Percentiles rank a stretch among this genome's conserved stretches.
These are phyloP conservation scores for Microchirus variegatus DNA, from an alignment of 2,797 vertebrate genomes.

Conservation along the genomic window DNA sequence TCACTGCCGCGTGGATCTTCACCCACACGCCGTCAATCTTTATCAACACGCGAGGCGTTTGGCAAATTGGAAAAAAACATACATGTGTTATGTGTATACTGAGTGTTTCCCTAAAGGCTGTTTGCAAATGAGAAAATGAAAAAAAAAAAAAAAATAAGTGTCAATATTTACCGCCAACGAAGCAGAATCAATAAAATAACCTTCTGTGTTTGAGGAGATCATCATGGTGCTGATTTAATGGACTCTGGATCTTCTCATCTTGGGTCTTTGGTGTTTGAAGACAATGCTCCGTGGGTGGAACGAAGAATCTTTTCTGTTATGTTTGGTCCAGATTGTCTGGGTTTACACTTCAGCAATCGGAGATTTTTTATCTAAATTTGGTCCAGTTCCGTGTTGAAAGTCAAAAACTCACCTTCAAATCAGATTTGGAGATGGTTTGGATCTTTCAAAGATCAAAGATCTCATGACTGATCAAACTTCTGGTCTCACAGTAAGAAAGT, in stretches of 20 bases:
- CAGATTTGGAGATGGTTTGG: no score
- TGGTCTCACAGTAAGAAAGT: no score
- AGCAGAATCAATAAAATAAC: neutral
- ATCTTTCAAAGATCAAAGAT: no score
- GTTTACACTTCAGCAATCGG: conserved; percentile 17
- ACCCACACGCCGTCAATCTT: conserved; percentile 37
- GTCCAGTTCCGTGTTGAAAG: no score
- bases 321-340: conserved; percentile 24
- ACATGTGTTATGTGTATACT: conserved; percentile 1
- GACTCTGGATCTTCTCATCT: conserved; percentile 36
- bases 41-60: conserved; percentile 36
- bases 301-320: no score
- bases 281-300: no score
- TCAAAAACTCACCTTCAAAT: no score
- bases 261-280: conserved; percentile 55
- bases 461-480: no score
- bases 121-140: conserved; percentile 9
- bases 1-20: conserved; percentile 26
- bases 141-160: conserved; percentile 20
- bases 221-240: conserved; percentile 59
- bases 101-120: conserved; percentile 5
- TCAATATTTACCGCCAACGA: no score
- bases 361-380: no score
- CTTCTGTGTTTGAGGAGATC: neutral
- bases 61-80: conserved; percentile 15